Evolutionary conservation across 2,888 invertebrate genomes (phyloP).

Genomic region (Acleris sparsana): DNA sequence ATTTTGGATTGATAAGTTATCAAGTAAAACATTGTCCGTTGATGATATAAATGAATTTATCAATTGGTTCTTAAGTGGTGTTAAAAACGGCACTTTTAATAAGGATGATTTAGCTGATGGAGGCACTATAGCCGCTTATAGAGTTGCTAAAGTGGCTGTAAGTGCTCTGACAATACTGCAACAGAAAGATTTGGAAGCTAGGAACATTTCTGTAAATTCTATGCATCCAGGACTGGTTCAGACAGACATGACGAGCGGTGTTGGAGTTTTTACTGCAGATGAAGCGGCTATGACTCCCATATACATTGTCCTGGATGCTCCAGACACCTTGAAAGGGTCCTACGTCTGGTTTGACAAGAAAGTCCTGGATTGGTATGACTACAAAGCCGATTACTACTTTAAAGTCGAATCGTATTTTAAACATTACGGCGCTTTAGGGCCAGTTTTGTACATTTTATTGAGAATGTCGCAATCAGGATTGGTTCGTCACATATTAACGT

Average conservation of each 20-base stretch:
- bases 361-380: constrained; percentile 82
- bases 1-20: constrained; percentile 60
- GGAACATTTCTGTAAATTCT: constrained; percentile 84
- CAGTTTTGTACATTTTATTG: background rate
- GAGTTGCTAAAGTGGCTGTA: constrained; percentile 88
- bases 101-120: constrained; percentile 65
- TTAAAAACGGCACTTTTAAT: constrained; percentile 56
- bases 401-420: constrained; percentile 43
- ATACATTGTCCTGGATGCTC: constrained; percentile 80
- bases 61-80: constrained; percentile 83
- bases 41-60: constrained; percentile 79
- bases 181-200: constrained; percentile 82
- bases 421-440: constrained; percentile 13
- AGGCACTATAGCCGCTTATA: constrained; percentile 85
- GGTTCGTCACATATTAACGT: constrained; percentile 8
- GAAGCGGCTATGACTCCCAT: constrained; percentile 82
- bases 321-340: constrained; percentile 80
- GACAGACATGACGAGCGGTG: constrained; percentile 88
- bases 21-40: constrained; percentile 54
- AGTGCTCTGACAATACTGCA: constrained; percentile 87
- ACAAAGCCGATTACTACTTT: constrained; percentile 61
- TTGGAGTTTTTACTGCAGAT: constrained; percentile 82
- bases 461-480: constrained; percentile 8
- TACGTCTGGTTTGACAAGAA: constrained; percentile 85
- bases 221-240: constrained; percentile 90